Percentiles rank a stretch among this genome's conserved stretches.
phyloP scores from a whole-genome alignment of 2,797 vertebrate genomes.

The Melanotaenia nigrans region DNA sequence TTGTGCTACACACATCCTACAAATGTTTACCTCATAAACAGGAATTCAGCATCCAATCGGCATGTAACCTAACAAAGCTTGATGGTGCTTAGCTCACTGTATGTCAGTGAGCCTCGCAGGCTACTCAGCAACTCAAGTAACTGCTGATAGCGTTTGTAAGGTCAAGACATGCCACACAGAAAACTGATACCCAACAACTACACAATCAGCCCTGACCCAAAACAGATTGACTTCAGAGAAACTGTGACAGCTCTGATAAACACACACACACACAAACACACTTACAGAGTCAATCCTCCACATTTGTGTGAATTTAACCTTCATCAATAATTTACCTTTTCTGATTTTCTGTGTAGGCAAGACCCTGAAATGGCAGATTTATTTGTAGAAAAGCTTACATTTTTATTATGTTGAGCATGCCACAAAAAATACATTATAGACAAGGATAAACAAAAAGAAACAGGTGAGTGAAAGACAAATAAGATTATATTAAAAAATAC shows the following conservation, averaged over 20 bases:
- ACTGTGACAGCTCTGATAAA: slow-evolving; percentile 54
- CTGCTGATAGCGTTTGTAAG: slow-evolving; percentile 71
- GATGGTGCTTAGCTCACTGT: slow-evolving; percentile 53
- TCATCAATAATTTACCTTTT: slow-evolving; percentile 8
- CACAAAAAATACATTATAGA: neutral
- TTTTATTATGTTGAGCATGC: neutral
- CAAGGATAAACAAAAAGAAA: neutral
- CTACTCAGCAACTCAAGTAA: slow-evolving; percentile 68
- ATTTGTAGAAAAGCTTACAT: neutral
- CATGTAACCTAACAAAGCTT: slow-evolving; percentile 52
- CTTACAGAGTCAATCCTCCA: slow-evolving; percentile 22
- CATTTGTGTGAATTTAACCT: slow-evolving; percentile 23
- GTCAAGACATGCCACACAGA: slow-evolving; percentile 64
- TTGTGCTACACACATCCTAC: slow-evolving; percentile 24
- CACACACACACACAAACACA: slow-evolving; percentile 13
- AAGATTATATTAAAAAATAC: neutral
- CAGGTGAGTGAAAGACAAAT: neutral
- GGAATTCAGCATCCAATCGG: slow-evolving; percentile 59
- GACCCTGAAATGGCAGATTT: neutral
- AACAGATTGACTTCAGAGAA: slow-evolving; percentile 68
- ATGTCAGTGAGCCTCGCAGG: slow-evolving; percentile 56
- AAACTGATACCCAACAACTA: slow-evolving; percentile 72
- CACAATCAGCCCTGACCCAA: slow-evolving; percentile 72
- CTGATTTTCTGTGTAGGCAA: slow-evolving; percentile 18
- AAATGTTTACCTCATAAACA: slow-evolving; percentile 57